Evolutionary conservation across 1,140 invertebrate species (phyloP).

Genomic region (Pseudomyrmex cubaensis): DNA sequence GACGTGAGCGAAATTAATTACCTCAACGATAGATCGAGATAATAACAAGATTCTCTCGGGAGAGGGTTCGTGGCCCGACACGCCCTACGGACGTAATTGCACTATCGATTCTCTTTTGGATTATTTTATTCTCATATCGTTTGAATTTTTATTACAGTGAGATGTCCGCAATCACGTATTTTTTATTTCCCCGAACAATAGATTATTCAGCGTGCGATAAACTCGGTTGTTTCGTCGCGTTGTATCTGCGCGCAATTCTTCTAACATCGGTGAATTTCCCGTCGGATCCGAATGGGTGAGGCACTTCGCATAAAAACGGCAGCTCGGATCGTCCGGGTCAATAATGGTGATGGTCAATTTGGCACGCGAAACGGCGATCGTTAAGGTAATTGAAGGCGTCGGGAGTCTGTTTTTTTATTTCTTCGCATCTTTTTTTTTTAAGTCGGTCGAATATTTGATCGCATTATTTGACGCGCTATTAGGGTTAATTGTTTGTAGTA

Average conservation of each 20-base stretch:
- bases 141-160: neutral
- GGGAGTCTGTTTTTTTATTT: slow-evolving; percentile 29
- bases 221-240: slow-evolving; percentile 17
- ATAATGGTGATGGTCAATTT: slow-evolving; percentile 66
- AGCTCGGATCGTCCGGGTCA: slow-evolving; percentile 25
- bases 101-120: slow-evolving; percentile 59
- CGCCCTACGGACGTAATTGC: slow-evolving; percentile 62
- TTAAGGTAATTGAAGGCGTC: slow-evolving; percentile 66
- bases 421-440: neutral
- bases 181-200: slow-evolving; percentile 35
- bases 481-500: slow-evolving; percentile 29
- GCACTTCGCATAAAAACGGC: slow-evolving; percentile 29
- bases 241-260: slow-evolving; percentile 31
- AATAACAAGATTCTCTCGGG: slow-evolving; percentile 15
- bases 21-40: slow-evolving; percentile 20
- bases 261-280: neutral
- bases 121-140: slow-evolving; percentile 59
- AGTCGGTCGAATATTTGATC: neutral
- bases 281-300: slow-evolving; percentile 22
- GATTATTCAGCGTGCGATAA: slow-evolving; percentile 40
- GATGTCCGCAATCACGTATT: neutral
- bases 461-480: slow-evolving; percentile 21
- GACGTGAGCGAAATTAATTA: slow-evolving; percentile 47
- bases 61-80: neutral
- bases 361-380: slow-evolving; percentile 46